Evolutionary conservation across 2,888 invertebrate species (phyloP), one percentile per base, ranked within the genome.

Genomic region (Aspidiotus rigidus): DNA sequence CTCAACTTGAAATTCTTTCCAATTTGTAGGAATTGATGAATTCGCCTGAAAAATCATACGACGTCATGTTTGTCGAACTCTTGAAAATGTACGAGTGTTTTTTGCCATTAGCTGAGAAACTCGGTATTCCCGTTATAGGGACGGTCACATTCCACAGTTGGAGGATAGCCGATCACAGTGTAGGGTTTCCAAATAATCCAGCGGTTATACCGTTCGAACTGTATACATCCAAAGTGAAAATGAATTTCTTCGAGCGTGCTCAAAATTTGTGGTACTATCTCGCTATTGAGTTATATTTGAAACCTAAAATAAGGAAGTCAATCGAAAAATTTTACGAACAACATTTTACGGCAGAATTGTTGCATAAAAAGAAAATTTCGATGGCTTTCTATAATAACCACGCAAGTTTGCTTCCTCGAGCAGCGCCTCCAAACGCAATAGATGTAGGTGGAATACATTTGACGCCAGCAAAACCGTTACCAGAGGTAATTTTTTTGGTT

Each of bases 101-200:
- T 13, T 17, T 66, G 39, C 64, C 64, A 3, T 42, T 66, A 59
- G 64, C 64, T 44, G 57, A 57, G 55, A 66, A 66, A 39, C 11
- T 66, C 17, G 55, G 55, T n/a, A 66, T 66, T 17, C 57, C 64
- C 6, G 64, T 66, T 13, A 66, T 66, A 17, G 64, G 64, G 39
- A 57, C 42, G 7, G 9, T 57, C 3, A 44, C 56, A 0, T 39
- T 57, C 1, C 39, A 44, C 15, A 42, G 41, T n/a, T 57, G 42
- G 57, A 56, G 57, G 42, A 11, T 55, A 9, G 44, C 56, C 6
- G 64, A 66, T 28, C 16, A 39, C 44, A 44, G 57, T 13, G 44
- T 66, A 2, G 64, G 64, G 10, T 55, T 55, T 44, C 15, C 55
- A 5, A 56, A 42, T 17, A 40, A 66, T 44, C 64, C 57, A 42